Percentiles rank a stretch among this genome's conserved stretches.
phyloP scores from a whole-genome alignment of 2,797 vertebrate species.

The Clamator glandarius region DNA sequence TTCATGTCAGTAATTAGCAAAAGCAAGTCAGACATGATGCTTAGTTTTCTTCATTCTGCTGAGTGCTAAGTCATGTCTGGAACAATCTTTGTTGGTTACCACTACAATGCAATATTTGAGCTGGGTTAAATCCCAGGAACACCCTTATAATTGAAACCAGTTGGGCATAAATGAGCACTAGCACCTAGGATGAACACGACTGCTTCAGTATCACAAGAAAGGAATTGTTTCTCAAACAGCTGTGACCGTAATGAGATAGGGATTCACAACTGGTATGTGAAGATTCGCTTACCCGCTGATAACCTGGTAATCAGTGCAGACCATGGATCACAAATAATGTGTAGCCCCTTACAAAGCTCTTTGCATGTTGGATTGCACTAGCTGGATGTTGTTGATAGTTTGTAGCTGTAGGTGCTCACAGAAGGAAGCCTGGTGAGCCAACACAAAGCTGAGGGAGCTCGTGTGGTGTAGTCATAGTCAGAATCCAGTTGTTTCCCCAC shows the following conservation, averaged over 20 bases:
- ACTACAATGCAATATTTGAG: not conserved
- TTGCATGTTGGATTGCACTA: rapidly evolving
- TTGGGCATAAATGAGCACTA: not conserved
- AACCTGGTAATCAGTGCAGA: not conserved
- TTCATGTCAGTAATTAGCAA: not conserved
- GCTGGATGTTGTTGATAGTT: not conserved
- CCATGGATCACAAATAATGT: not conserved
- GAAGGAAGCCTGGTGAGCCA: not conserved
- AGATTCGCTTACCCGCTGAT: not conserved
- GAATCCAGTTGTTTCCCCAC: not conserved
- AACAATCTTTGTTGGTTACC: not conserved
- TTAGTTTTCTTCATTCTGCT: not conserved
- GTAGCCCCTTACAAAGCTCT: not conserved
- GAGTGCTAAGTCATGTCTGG: not conserved
- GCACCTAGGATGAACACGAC: constrained; percentile 6
- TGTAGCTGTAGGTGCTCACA: not conserved
- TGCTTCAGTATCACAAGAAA: not conserved
- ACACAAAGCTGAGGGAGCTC: not conserved
- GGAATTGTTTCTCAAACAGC: constrained; percentile 1
- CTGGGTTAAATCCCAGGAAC: constrained; percentile 26
- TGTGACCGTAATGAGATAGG: not conserved
- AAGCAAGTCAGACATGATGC: not conserved
- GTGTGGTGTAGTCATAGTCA: not conserved
- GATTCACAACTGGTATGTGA: not conserved
- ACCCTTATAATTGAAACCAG: not conserved